phyloP scores from a whole-genome alignment of 2,113 vertebrate genomes.

The Candoia aspera region DNA sequence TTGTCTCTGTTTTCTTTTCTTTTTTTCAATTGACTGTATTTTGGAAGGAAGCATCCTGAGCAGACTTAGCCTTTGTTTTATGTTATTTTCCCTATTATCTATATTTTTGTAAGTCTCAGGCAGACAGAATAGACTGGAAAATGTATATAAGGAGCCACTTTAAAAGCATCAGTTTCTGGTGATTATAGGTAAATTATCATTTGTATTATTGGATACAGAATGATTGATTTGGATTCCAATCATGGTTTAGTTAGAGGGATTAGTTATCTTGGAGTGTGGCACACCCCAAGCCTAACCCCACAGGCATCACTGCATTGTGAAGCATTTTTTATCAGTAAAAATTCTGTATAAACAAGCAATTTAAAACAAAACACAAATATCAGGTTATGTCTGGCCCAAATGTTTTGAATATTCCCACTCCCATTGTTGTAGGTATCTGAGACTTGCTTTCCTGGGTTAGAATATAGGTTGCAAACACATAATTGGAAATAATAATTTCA shows the following conservation, averaged over 20 bases:
- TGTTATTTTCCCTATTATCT: background rate
- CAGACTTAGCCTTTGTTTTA: constrained; percentile 22
- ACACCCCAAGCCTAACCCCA: no score
- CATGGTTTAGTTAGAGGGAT: background rate
- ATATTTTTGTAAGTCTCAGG: background rate
- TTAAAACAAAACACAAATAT: background rate
- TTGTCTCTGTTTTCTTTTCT: constrained; percentile 8
- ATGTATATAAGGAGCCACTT: background rate
- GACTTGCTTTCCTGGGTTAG: background rate
- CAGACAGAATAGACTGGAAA: background rate
- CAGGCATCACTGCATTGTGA: background rate
- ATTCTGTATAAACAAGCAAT: background rate
- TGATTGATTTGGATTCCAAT: background rate
- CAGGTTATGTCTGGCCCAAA: background rate
- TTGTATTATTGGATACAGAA: background rate
- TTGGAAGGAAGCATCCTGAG: constrained; percentile 13
- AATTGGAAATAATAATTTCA: background rate
- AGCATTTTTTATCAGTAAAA: background rate
- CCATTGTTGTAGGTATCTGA: background rate
- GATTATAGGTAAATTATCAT: background rate
- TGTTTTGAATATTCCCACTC: background rate
- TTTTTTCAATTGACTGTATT: background rate
- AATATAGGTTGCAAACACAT: background rate
- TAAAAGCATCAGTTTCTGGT: background rate
- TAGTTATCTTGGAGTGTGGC: background rate